These are phyloP conservation scores for Theretra japonica DNA, from an alignment of 2,888 invertebrate species.

Conservation along the genomic window DNA sequence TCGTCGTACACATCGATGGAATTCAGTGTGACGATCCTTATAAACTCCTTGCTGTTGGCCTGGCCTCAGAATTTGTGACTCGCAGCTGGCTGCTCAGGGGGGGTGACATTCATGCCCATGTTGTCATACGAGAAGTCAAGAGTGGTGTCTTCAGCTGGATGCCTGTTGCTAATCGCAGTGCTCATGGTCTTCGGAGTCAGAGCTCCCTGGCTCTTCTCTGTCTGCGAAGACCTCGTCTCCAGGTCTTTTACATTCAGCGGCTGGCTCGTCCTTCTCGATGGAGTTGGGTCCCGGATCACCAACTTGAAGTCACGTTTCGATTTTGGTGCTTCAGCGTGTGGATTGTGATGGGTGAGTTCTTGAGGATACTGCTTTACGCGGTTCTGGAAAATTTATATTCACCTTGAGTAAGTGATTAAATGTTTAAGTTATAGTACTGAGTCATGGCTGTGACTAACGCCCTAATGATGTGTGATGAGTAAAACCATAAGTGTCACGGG, in stretches of 20 bases:
- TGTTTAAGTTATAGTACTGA: background rate
- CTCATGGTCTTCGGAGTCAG: constrained; percentile 87
- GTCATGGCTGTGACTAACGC: constrained; percentile 27
- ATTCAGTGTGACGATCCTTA: constrained; percentile 43
- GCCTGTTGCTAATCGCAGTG: constrained; percentile 88
- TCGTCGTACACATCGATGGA: background rate
- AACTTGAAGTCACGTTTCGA: constrained; percentile 73
- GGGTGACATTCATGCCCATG: constrained; percentile 89
- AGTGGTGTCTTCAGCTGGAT: constrained; percentile 91
- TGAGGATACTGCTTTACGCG: constrained; percentile 76
- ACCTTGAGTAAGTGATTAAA: background rate
- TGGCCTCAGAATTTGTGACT: constrained; percentile 71
- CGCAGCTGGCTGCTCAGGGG: constrained; percentile 74
- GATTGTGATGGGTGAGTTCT: constrained; percentile 77
- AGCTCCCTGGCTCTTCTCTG: constrained; percentile 83
- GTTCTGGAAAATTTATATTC: constrained; percentile 59
- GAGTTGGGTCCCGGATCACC: constrained; percentile 74
- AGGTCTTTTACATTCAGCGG: constrained; percentile 72
- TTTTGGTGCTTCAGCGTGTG: constrained; percentile 76
- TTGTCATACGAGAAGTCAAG: constrained; percentile 92
- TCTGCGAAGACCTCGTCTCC: constrained; percentile 70
- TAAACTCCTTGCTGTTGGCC: constrained; percentile 51
- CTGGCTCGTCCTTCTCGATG: constrained; percentile 66
- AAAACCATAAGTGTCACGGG: too few relatives aligned
- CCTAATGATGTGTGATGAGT: background rate